These are phyloP conservation scores for Xylocopa sonorina DNA, from an alignment of 1,140 invertebrate genomes.

Conservation along the genomic window DNA sequence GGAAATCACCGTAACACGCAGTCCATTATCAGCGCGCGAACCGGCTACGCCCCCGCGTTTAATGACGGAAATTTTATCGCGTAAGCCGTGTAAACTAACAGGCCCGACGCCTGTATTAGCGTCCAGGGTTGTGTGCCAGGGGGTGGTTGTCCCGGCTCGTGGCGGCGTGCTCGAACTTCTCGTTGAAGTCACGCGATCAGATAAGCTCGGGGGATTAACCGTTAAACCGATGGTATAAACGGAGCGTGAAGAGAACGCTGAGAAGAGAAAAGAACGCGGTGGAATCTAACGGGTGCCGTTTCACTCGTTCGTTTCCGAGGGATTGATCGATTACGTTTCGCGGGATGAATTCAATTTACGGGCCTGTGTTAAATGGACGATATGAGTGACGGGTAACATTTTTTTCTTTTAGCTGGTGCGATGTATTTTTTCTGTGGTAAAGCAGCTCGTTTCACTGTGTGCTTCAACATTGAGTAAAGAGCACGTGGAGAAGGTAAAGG, in stretches of 20 bases:
- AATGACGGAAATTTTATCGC: conserved; percentile 69
- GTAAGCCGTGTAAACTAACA: conserved; percentile 62
- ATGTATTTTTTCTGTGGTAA: too few species aligned
- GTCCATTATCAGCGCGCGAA: conserved; percentile 33
- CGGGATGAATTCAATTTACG: too few species aligned
- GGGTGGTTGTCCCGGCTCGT: conserved; percentile 51
- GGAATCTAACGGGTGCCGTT: conserved; percentile 20
- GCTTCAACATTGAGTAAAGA: too few species aligned
- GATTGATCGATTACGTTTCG: too few species aligned
- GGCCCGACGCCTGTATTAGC: conserved; percentile 36
- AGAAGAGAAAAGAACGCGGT: conserved; percentile 21
- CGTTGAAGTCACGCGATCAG: conserved; percentile 74
- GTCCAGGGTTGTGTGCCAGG: conserved; percentile 18
- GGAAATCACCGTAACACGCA: conserved; percentile 44
- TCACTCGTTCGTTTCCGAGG: not conserved
- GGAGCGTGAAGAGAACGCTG: conserved; percentile 47
- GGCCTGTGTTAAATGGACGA: too few species aligned
- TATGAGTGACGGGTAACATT: too few species aligned
- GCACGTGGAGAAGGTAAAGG: too few species aligned
- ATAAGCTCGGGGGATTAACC: conserved; percentile 73
- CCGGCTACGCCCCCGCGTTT: conserved; percentile 37
- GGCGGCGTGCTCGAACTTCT: conserved; percentile 63
- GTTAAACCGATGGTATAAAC: conserved; percentile 69
- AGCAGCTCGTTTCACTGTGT: too few species aligned
- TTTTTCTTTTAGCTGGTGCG: too few species aligned